These are phyloP conservation scores for Eucera pruinosa DNA, from an alignment of 2,888 invertebrate species.

Conservation along the genomic window DNA sequence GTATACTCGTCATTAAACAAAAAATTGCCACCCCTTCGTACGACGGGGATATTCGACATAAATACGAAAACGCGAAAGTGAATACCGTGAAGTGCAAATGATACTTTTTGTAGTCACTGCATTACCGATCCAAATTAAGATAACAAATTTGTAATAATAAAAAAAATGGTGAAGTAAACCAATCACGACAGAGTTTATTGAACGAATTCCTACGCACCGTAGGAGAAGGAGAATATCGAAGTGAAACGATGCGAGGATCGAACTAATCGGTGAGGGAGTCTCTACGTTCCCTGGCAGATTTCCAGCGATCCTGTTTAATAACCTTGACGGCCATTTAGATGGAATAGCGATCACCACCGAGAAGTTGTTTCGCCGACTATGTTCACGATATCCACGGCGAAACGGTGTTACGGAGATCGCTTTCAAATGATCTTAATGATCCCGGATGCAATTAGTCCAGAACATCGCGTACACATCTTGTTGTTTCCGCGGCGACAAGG, in stretches of 20 bases:
- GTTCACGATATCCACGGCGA: conserved; percentile 9
- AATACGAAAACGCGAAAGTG: too few relatives aligned
- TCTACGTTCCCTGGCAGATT: not conserved
- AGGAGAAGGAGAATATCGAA: not conserved
- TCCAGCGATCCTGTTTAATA: conserved; percentile 15
- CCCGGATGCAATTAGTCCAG: conserved; percentile 46
- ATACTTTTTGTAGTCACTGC: too few relatives aligned
- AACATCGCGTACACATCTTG: not conserved
- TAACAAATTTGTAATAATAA: too few relatives aligned
- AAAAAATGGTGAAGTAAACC: not conserved
- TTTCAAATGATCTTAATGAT: conserved; percentile 37
- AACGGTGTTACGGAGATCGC: not conserved
- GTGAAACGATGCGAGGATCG: conserved; percentile 20
- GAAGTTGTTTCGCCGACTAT: conserved; percentile 24
- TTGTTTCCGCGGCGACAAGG: conserved; percentile 40
- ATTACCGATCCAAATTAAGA: too few relatives aligned
- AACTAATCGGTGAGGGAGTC: not conserved
- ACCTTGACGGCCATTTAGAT: conserved; percentile 21
- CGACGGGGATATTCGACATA: too few relatives aligned
- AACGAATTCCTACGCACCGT: not conserved
- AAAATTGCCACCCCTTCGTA: too few relatives aligned
- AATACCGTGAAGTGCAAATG: too few relatives aligned
- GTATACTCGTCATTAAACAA: too few relatives aligned
- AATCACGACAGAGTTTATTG: not conserved
- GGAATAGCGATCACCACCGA: conserved; percentile 7